A percentile compares a stretch with the other conserved stretches of the same genome.
Evolutionary conservation across 2,888 invertebrate genomes (phyloP).

Genomic region (Bimastos eiseni): DNA sequence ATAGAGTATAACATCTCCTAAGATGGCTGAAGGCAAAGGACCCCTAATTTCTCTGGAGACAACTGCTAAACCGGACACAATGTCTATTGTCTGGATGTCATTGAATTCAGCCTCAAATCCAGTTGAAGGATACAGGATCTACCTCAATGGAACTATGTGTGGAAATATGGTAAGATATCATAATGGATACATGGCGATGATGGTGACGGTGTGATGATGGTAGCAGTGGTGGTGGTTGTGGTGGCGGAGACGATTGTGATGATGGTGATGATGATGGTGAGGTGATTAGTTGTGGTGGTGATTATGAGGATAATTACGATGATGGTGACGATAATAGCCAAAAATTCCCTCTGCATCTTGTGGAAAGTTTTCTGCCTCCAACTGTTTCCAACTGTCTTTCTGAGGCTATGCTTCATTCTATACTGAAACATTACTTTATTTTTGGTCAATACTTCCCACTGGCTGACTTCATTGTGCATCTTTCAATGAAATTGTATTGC

Average conservation of each 20-base stretch:
- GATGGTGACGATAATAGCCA: background rate
- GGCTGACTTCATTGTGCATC: too few relatives aligned
- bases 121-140: constrained; percentile 58
- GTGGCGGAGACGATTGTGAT: background rate
- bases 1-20: background rate
- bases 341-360: too few relatives aligned
- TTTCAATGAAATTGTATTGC: background rate
- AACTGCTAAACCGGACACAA: constrained; percentile 51
- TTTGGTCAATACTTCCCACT: too few relatives aligned
- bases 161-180: constrained; percentile 54
- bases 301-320: background rate
- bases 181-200: too few relatives aligned
- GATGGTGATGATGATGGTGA: background rate
- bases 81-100: constrained; percentile 61
- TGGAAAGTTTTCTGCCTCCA: too few relatives aligned
- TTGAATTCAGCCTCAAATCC: constrained; percentile 51
- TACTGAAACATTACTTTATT: too few relatives aligned
- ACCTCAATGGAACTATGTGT: constrained; percentile 60
- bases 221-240: background rate
- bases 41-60: constrained; percentile 60
- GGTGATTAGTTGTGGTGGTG: background rate
- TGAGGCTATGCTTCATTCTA: too few relatives aligned
- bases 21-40: constrained; percentile 50
- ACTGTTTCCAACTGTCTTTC: too few relatives aligned
- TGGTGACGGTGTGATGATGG: background rate